Evolutionary conservation across 1,140 invertebrate species (phyloP), one percentile per base, ranked within the genome.

Genomic region (Chymomyza costata): DNA sequence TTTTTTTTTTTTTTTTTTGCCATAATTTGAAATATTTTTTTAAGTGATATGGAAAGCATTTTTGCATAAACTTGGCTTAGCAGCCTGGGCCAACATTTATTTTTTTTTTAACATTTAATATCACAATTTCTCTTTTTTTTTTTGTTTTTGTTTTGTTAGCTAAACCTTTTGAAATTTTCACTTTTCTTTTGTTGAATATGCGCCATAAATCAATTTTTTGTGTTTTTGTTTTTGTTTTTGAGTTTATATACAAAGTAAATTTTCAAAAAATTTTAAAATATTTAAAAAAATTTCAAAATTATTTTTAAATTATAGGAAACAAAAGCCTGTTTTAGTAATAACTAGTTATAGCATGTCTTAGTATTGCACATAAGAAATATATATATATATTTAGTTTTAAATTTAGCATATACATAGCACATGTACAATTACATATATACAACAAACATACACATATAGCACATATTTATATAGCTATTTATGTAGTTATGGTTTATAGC

Each of bases 31-130:
- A 5, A 3, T 14, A 14, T 16, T 16, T 38, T 53, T 58, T 17
- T 44, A 59, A 62, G 67, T 80, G 73, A 80, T 80, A 80, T 80
- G 73, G 73, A 80, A 80, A 80, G 68, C 73, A 80, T 58, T 67
- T 71, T 64, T 54, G 60, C 14, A 54, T 51, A 56, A 51, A 40
- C 31, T 17, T 17, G 47, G 48, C 44, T 51, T 60, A 59, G 46
- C 46, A 39, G 48, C 28, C n/a, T n/a, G n/a, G 41, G 30, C 48
- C 48, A 32, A 57, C 48, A 38, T 19, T 50, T 60, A 25, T 52
- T 55, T 53, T 46, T 38, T 51, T 62, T 65, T 65, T 65, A 50
- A 78, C 63, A 80, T 67, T 71, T 78, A 78, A 66, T 78, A 78
- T 78, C 71, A 78, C 71, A 78, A 78, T 82, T 82, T 74, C 62